Base-by-base conservation (phyloP, 1,140 invertebrate genomes). In the Drosophila trapezifrons region DNA sequence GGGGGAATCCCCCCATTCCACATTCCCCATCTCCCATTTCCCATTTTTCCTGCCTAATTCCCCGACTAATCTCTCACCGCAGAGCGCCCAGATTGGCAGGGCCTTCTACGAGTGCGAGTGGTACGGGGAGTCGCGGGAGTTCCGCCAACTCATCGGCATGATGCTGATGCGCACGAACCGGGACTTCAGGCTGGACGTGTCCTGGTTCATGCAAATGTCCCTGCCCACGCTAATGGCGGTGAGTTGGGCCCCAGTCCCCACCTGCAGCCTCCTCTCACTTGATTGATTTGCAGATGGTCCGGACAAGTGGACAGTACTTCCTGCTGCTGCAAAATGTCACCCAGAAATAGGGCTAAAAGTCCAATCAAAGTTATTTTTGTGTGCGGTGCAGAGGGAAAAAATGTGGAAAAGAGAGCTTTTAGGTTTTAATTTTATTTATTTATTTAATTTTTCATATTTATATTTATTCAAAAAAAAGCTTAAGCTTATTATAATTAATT, bases 221-320 rank as follows among this genome's bases (percentile, higher is more conserved):
- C 51, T 91, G 66, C 90, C 90, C 42, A 91, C 90, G 0, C 64
- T 91, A 8, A 84, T 91, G 90, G 60, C 82, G 55, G 90, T 91
- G 64, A 63, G 84, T 83, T 18, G 22, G n/a, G 5, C n/a, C 22
- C 15, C n/a, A 6, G 1, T n/a, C 20, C 38, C 20, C 2, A 22
- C 18, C 27, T 45, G 15, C 45, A 9, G n/a, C 9, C 20, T n/a
- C 29, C n/a, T 46, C 49, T 66, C 15, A 79, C 76, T 63, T 77
- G 45, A 59, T 47, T 73, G 35, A 64, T 79, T 90, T 66, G 45
- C 81, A 91, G 90, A 81, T 91, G 85, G 71, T 84, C 35, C 77
- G 79, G 49, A 77, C 86, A 62, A 91, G 85, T 66, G 82, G 85
- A 46, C 90, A 91, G 54, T 91, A 91, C 56, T 91, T 72, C 72